Base-by-base conservation (phyloP, 2,113 vertebrate species). In the Acanthisitta chloris region DNA sequence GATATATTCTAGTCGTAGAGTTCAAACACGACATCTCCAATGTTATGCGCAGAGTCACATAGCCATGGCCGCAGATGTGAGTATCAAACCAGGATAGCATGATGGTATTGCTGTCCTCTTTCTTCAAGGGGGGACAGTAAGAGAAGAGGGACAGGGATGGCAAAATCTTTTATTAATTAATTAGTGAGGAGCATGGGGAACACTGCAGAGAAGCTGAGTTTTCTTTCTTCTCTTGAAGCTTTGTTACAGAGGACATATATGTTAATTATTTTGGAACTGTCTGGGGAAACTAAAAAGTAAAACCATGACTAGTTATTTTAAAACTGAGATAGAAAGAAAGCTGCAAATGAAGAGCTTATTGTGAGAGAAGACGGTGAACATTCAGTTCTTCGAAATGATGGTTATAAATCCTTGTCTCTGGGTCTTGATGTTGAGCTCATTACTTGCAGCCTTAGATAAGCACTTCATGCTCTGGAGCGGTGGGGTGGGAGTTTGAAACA, bases 1-100 rank as follows among this genome's bases (percentile, higher is more conserved):
- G 98, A 90, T 98, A 64, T 98, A 97, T 96, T 94, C 97, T 92
- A 98, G 97, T 95, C 97, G 97, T 89, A 98, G 97, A 96, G 88
- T 97, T 94, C 98, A 98, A 97, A 88, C 95, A 61, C 65, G 95
- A 1, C 97, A 97, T 91, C 97, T 97, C 81, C 98, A 98, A 79
- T 89, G 98, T 91, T 97, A 97, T 33, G 78, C 97, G 78, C 96
- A 97, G 91, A 97, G 92, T 96, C 96, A 97, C 59, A 90, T 98
- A 87, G 93, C 97, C 40, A n/a, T 98, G 95, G 95, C 97, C 97
- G 90, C 95, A 38, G 95, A 97, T 92, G 96, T 98, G 87, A 98
- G 98, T 95, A 92, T 97, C 97, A 96, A 83, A 97, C 80, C 45
- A 92, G 96, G 65, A 69, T 70, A 48, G 89, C 64, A 18, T 4